Percentiles rank a stretch among this genome's conserved stretches.
Conservation (phyloP, 2,797 vertebrate species). For the Synaphobranchus kaupii region DNA sequence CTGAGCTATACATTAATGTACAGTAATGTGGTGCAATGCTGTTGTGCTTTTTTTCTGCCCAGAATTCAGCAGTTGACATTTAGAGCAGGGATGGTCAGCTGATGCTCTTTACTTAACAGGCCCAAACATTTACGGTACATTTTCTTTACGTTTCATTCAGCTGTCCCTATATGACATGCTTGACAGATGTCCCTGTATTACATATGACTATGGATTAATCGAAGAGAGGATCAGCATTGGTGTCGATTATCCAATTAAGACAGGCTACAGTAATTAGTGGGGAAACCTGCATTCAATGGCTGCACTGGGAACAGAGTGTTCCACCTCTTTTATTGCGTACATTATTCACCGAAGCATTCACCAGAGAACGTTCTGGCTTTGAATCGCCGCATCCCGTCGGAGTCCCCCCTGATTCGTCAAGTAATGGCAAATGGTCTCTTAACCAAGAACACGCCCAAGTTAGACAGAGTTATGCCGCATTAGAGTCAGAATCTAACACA, state of each 20-base stretch:
- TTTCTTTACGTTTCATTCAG: background rate
- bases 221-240: background rate
- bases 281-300: background rate
- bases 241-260: background rate
- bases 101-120: background rate
- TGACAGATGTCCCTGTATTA: too few species aligned
- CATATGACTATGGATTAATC: background rate
- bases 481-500: background rate
- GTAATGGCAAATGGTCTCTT: background rate
- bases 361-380: background rate
- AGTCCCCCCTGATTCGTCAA: background rate
- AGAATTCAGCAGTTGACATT: background rate
- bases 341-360: too few species aligned
- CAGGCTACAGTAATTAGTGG: background rate
- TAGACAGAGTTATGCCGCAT: background rate
- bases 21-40: background rate
- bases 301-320: background rate
- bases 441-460: background rate
- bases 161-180: background rate
- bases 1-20: background rate
- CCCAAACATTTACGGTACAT: background rate
- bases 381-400: background rate
- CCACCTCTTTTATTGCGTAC: background rate
- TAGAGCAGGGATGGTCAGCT: background rate
- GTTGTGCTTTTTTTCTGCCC: background rate